phyloP scores from a whole-genome alignment of 2,888 invertebrate genomes.

The Gari tellinella region DNA sequence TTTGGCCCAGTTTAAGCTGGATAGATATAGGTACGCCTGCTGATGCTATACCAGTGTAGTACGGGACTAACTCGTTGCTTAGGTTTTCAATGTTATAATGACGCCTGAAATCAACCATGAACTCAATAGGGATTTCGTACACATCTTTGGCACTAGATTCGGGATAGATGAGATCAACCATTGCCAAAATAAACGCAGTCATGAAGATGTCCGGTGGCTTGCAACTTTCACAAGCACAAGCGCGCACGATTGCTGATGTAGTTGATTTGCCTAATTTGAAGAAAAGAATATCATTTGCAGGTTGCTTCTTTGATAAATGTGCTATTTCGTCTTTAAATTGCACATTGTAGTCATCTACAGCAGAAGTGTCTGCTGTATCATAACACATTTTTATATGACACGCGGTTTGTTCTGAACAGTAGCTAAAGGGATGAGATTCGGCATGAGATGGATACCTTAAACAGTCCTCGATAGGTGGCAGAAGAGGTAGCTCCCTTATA shows the following conservation, averaged over 20 bases:
- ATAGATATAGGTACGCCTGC: conserved; percentile 40
- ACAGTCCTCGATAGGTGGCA: conserved; percentile 45
- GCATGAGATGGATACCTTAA: conserved; percentile 4
- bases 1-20: conserved; percentile 7
- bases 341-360: conserved; percentile 35
- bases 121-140: conserved; percentile 45
- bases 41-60: conserved; percentile 43
- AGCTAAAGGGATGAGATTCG: not conserved
- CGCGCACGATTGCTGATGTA: conserved; percentile 17
- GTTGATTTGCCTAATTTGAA: conserved; percentile 32
- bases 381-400: conserved; percentile 17
- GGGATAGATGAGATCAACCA: conserved; percentile 46
- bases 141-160: not conserved
- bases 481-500: conserved; percentile 33
- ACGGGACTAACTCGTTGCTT: conserved; percentile 12
- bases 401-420: not conserved
- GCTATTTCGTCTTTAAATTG: conserved; percentile 37
- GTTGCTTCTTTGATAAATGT: not conserved
- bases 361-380: conserved; percentile 4
- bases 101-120: conserved; percentile 49
- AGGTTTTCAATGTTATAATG: conserved; percentile 1
- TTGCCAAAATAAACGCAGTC: conserved; percentile 38
- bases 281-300: conserved; percentile 32
- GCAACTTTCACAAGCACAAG: conserved; percentile 9
- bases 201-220: conserved; percentile 32